These are phyloP conservation scores for Peucedramus taeniatus DNA, from an alignment of 2,113 vertebrate genomes.

Conservation along the genomic window DNA sequence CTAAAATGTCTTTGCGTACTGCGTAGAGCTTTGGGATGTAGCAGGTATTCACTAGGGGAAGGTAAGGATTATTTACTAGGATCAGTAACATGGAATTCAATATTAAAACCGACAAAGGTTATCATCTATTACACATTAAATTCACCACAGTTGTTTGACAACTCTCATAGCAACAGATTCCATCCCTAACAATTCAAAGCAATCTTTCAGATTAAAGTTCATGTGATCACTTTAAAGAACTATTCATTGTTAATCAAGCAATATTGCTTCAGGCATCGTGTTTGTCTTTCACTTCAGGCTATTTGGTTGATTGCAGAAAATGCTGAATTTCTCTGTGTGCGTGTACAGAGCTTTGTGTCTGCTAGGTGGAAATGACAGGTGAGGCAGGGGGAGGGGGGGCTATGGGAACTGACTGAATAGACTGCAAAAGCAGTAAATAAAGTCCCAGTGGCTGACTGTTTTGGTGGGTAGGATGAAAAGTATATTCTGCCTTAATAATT, in stretches of 20 bases:
- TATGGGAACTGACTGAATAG: background rate
- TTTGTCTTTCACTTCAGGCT: constrained; percentile 68
- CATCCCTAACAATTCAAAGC: constrained; percentile 71
- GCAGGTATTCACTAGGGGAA: constrained; percentile 75
- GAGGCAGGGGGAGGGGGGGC: background rate
- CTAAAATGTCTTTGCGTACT: constrained; percentile 78
- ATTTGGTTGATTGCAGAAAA: constrained; percentile 45
- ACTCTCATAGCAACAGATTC: constrained; percentile 72
- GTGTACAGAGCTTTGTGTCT: background rate
- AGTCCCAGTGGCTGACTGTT: background rate
- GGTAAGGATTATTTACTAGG: constrained; percentile 78
- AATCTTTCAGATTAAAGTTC: constrained; percentile 68
- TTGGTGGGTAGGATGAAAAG: background rate
- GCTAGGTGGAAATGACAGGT: constrained; percentile 19
- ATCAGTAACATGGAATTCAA: constrained; percentile 82
- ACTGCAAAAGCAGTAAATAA: background rate
- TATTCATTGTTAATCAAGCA: constrained; percentile 66
- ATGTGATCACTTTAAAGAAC: constrained; percentile 67
- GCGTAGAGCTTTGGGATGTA: constrained; percentile 76
- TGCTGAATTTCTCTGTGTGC: background rate
- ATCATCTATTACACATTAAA: constrained; percentile 82
- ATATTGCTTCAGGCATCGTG: constrained; percentile 64
- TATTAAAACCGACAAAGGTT: constrained; percentile 85
- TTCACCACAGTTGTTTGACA: constrained; percentile 79
- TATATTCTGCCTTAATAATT: background rate